phyloP scores from a whole-genome alignment of 92 coral and sea anemone genomes.

The Palythoa heliodiscus region DNA sequence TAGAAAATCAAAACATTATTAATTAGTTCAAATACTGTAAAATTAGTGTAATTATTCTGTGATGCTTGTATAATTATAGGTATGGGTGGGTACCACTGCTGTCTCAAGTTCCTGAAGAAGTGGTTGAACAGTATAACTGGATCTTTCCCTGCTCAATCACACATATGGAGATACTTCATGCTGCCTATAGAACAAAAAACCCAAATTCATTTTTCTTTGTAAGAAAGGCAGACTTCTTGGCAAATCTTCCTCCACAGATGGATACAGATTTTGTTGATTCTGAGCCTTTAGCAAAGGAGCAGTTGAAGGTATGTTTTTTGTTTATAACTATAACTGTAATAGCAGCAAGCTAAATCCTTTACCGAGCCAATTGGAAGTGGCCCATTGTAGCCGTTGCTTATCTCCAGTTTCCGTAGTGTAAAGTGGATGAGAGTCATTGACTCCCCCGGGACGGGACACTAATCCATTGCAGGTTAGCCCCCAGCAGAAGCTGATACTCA shows the following conservation, averaged over 20 bases:
- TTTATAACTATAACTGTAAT: no score
- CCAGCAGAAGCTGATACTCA: no score
- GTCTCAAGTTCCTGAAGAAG: conserved; percentile 65
- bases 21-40: no score
- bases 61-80: conserved; percentile 24
- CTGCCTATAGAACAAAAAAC: conserved; percentile 68
- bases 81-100: conserved; percentile 81
- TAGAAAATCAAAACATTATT: no score
- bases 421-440: no score
- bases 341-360: no score
- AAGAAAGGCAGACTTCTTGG: conserved; percentile 61
- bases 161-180: conserved; percentile 86
- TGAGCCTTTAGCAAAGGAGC: conserved; percentile 61
- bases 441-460: no score
- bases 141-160: conserved; percentile 76
- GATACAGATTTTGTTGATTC: conserved; percentile 57
- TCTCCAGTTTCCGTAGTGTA: no score
- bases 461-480: no score
- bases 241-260: conserved; percentile 61
- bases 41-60: not conserved
- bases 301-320: conserved; percentile 47
- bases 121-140: conserved; percentile 71
- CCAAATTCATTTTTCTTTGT: conserved; percentile 76
- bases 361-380: no score
- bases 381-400: no score